phyloP scores from a whole-genome alignment of 2,797 vertebrate genomes.

The Sebastes hubbsi region DNA sequence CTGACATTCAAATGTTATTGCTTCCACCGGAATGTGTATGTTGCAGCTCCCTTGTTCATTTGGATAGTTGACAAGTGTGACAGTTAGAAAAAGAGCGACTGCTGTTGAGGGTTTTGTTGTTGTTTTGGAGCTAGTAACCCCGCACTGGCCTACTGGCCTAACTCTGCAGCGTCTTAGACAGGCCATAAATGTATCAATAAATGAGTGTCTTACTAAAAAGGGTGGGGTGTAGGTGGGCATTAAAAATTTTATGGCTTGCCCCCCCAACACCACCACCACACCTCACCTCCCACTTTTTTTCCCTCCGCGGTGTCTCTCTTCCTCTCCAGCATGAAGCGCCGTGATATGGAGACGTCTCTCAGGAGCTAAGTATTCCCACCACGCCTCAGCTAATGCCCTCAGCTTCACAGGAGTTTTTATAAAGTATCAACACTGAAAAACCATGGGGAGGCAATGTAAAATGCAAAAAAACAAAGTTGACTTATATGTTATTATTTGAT shows the following conservation, averaged over 20 bases:
- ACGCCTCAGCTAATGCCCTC: neutral
- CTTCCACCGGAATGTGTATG: constrained; percentile 50
- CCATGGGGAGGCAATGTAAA: neutral
- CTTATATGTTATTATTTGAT: neutral
- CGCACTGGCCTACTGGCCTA: constrained; percentile 25
- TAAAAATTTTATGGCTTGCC: constrained; percentile 72
- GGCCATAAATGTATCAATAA: constrained; percentile 73
- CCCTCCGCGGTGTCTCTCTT: constrained; percentile 9
- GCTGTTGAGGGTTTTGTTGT: neutral
- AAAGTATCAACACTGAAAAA: neutral
- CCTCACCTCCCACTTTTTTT: neutral
- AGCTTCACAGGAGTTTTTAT: constrained; percentile 3
- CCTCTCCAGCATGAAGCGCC: constrained; percentile 12
- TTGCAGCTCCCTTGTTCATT: constrained; percentile 49
- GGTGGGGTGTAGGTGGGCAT: constrained; percentile 46
- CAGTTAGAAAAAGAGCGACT: neutral
- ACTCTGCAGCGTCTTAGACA: constrained; percentile 42
- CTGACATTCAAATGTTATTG: constrained; percentile 85
- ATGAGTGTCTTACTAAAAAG: constrained; percentile 68
- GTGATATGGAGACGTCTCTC: constrained; percentile 36
- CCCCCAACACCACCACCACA: neutral
- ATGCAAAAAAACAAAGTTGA: neutral
- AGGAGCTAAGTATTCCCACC: constrained; percentile 18
- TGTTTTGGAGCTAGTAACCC: constrained; percentile 33
- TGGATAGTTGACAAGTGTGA: constrained; percentile 45